Evolutionary conservation across 2,113 vertebrate genomes (phyloP).

Genomic region (Lichenostomus cassidix): DNA sequence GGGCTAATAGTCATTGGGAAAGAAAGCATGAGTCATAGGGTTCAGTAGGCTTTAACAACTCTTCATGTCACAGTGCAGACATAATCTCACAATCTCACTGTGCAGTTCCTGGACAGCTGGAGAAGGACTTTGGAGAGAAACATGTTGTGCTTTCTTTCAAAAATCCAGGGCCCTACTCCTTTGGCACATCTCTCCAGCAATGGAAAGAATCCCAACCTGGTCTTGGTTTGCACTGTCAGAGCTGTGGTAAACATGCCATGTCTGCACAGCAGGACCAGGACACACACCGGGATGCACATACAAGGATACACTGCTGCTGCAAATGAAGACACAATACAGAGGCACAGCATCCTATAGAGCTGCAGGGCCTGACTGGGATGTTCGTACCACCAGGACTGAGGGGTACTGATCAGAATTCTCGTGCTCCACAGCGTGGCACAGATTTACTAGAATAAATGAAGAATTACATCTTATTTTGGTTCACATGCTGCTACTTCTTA

Average conservation of each 20-base stretch:
- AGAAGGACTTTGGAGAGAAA: slow-evolving; percentile 31
- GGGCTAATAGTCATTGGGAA: not conserved
- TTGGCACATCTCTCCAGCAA: not conserved
- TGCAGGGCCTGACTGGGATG: not conserved
- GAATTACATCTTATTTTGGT: not conserved
- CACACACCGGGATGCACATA: not conserved
- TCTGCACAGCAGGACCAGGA: not conserved
- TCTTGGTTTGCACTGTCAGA: not conserved
- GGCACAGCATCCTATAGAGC: fast-evolving
- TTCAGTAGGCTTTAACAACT: not conserved
- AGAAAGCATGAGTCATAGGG: not conserved
- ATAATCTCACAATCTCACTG: slow-evolving; percentile 8
- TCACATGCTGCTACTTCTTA: not conserved
- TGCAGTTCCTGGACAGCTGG: slow-evolving; percentile 36
- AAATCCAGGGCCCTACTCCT: not conserved
- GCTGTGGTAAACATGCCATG: not conserved
- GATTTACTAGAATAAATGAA: not conserved
- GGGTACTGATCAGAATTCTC: not conserved
- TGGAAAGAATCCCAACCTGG: not conserved
- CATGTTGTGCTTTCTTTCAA: not conserved
- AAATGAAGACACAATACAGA: not conserved
- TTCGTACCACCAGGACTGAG: fast-evolving
- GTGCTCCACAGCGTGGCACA: not conserved
- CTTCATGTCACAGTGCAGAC: not conserved
- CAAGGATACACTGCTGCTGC: not conserved